Base-by-base conservation (phyloP, 2,888 invertebrate species). In the Torymus aiolomorphi region DNA sequence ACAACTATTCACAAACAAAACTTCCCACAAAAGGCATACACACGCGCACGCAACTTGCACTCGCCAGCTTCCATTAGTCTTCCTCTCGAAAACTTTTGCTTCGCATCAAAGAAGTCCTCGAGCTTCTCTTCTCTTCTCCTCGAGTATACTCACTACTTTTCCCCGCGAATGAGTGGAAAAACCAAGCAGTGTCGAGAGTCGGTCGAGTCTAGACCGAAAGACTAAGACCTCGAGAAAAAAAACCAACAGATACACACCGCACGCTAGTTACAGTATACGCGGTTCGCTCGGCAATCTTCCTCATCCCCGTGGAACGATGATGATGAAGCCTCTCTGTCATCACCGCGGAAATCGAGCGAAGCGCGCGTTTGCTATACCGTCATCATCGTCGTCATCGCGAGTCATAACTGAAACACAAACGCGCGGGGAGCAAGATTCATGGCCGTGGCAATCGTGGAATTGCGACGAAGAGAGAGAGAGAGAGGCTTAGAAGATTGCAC, bases 261-360 rank as follows among this genome's bases (percentile, higher is more conserved):
- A 59, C 4, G 11, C 18, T 59, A 59, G 59, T 11, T 42, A 42
- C 42, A 31, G 31, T 31, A 31, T n/a, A 20, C 20, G 20, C 20
- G 20, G 20, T 20, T 20, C 20, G 20, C 42, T 5, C 42, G 42
- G 42, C 42, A 42, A 42, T 42, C 8, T 42, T 42, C 42, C 8
- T 42, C 42, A 42, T 42, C 42, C 16, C 59, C 18, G 18, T 11
- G 16, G n/a, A 18, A 18, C 49, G 65, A 16, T 12, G 70, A 59
- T 71, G 71, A 57, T 61, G 71, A n/a, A 20, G 51, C 59, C 42
- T 10, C 54, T 3, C 20, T 5, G 14, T 11, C n/a, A 2, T 51
- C 63, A 54, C 42, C 42, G 42, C 73, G 73, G 73, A 73, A 73
- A 73, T 73, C 63, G 73, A 73, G 63, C 31, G 62, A 63, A 73